Base-by-base conservation (phyloP, 2,113 vertebrate species). In the Brachyistius frenatus region DNA sequence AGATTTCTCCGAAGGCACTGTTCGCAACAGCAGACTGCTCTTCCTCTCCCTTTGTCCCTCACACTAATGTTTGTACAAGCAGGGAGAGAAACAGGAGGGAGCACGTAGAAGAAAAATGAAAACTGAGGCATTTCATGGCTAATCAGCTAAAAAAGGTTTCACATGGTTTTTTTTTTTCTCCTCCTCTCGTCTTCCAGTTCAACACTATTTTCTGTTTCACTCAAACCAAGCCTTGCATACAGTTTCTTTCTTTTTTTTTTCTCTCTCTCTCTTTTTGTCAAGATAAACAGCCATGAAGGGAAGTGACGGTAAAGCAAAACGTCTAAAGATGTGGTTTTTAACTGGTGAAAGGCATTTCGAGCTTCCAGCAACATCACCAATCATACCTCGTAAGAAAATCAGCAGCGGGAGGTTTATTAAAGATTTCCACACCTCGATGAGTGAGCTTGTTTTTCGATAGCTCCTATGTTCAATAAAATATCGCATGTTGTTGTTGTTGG, bases 1-100 rank as follows among this genome's bases (percentile, higher is more conserved):
- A 90, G 88, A 89, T 90, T 92, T 92, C 90, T 55, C 93, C 91
- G 73, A 86, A 95, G 95, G 94, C 95, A 95, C 95, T 94, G 94
- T 92, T 91, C 92, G 89, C 81, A 90, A 94, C 91, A 93, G 91
- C 89, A 94, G 92, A 91, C 91, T 90, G 86, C 73, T 88, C 81
- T 78, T 86, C 85, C 66, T 78, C 73, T 86, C 73, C 79, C 64
- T 83, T 91, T 37, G 85, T 85, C 58, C 76, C 74, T 89, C 81
- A 89, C 74, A 79, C 84, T 81, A 88, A 87, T 88, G 91, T 93
- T 90, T 86, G 88, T 84, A 89, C 60, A 63, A 81, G 85, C 88
- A 76, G 82, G 86, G 80, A 81, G 55, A 74, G 73, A 80, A 69
- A 77, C 67, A 60, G 73, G 66, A 80, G 73, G 82, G 84, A 81